Conservation (phyloP, 2,888 invertebrate genomes). For the Drosophila bunnanda region DNA sequence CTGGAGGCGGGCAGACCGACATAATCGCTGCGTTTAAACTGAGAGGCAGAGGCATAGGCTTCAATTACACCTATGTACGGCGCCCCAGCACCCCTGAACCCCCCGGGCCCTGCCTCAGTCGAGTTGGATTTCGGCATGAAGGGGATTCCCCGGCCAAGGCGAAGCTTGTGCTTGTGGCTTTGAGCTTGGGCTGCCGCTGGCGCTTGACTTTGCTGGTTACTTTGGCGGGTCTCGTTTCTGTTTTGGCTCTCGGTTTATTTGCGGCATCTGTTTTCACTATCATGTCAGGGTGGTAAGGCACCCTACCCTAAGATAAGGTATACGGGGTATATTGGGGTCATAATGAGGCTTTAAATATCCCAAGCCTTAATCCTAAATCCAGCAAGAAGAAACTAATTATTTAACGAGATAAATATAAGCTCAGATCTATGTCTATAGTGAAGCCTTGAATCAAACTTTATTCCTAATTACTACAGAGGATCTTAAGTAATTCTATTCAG, state of each 20-base stretch:
- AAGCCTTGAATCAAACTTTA: too few relatives aligned
- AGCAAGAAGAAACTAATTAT: too few relatives aligned
- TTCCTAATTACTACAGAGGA: too few relatives aligned
- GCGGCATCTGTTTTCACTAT: conserved; percentile 39
- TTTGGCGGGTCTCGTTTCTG: conserved; percentile 43
- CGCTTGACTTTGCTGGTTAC: conserved; percentile 41
- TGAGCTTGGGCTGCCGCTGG: conserved; percentile 37
- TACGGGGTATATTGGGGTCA: background rate
- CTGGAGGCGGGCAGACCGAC: conserved; percentile 65
- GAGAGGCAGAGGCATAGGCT: conserved; percentile 64
- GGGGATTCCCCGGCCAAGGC: conserved; percentile 7
- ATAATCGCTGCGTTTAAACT: conserved; percentile 74
- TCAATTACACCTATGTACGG: conserved; percentile 70
- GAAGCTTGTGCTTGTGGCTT: conserved; percentile 32
- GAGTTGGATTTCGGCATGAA: conserved; percentile 2
- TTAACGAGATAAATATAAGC: too few relatives aligned
- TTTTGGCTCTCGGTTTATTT: conserved; percentile 33
- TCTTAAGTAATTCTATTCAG: too few relatives aligned
- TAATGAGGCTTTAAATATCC: background rate
- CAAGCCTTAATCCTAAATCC: too few relatives aligned
- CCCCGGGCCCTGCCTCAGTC: background rate
- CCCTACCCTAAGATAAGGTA: background rate
- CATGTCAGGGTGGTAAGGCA: conserved; percentile 20
- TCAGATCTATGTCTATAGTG: too few relatives aligned
- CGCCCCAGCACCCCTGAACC: conserved; percentile 30